phyloP scores from a whole-genome alignment of 2,888 invertebrate species.

The Harmothoe impar region DNA sequence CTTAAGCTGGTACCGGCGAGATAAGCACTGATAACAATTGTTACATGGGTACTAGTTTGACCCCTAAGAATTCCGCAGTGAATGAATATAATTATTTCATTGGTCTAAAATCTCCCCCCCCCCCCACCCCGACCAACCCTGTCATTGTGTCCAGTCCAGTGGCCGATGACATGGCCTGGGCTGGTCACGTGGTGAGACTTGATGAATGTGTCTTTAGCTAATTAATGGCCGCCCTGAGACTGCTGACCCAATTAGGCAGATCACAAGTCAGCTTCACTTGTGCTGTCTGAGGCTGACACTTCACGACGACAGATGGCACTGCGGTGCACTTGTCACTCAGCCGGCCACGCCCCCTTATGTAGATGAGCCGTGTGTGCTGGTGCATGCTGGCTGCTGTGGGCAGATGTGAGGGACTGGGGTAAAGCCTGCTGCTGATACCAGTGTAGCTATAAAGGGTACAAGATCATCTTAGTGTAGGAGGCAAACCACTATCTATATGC shows the following conservation, averaged over 20 bases:
- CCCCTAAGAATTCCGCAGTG: too few relatives aligned
- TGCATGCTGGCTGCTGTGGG: too few relatives aligned
- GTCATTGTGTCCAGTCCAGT: too few relatives aligned
- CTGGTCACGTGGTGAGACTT: slow-evolving; percentile 22
- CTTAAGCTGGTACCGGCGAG: too few relatives aligned
- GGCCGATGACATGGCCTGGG: not conserved
- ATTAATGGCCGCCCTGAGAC: slow-evolving; percentile 45
- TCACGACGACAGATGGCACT: slow-evolving; percentile 28
- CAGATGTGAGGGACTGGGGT: too few relatives aligned
- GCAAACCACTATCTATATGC: too few relatives aligned
- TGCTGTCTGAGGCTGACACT: not conserved
- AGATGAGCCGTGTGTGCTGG: not conserved
- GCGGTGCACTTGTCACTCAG: not conserved
- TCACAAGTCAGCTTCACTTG: slow-evolving; percentile 1
- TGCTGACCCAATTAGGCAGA: slow-evolving; percentile 24
- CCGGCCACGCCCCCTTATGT: slow-evolving; percentile 41
- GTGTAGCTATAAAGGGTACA: too few relatives aligned
- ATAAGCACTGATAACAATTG: too few relatives aligned
- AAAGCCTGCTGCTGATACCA: too few relatives aligned
- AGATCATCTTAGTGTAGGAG: too few relatives aligned
- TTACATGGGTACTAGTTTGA: too few relatives aligned
- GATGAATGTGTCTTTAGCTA: slow-evolving; percentile 7
- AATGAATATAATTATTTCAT: too few relatives aligned
- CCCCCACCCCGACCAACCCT: not conserved
- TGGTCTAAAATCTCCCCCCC: not conserved